phyloP scores from a whole-genome alignment of 2,888 invertebrate species.

The Amiota minor region DNA sequence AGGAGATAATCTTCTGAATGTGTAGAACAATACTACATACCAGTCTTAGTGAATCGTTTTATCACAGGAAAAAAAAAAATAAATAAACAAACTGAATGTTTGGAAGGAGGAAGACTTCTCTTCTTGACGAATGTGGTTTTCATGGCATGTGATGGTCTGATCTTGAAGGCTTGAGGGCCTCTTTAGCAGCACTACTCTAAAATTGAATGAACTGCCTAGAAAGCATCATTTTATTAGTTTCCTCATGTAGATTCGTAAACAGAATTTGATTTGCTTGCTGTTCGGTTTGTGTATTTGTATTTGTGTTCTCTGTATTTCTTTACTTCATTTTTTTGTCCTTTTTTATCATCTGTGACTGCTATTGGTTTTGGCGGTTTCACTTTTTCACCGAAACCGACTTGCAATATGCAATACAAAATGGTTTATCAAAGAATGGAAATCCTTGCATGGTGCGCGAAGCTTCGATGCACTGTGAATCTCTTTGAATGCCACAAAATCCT shows the following conservation, averaged over 20 bases:
- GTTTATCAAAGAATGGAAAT: conserved; percentile 99
- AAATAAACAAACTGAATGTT: too few relatives aligned
- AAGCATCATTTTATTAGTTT: conserved; percentile 98
- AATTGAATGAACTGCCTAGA: conserved; percentile 92
- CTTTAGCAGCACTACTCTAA: conserved; percentile 93
- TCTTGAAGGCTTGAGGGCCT: conserved; percentile 97
- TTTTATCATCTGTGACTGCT: conserved; percentile 78
- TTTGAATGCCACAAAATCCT: conserved; percentile 98
- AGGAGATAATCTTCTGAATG: too few relatives aligned
- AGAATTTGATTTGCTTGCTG: conserved; percentile 99
- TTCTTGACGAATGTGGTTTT: conserved; percentile 99
- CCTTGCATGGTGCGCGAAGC: conserved; percentile 98
- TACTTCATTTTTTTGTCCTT: conserved; percentile 82
- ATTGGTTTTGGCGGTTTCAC: conserved; percentile 80
- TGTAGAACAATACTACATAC: too few relatives aligned
- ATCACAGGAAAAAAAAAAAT: too few relatives aligned
- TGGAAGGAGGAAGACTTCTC: too few relatives aligned
- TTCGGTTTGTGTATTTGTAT: conserved; percentile 79
- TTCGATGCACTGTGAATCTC: conserved; percentile 96
- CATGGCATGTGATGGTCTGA: conserved; percentile 98
- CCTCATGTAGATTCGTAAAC: conserved; percentile 98
- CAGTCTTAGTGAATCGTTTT: too few relatives aligned
- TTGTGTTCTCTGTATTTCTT: conserved; percentile 74
- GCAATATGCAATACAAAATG: conserved; percentile 96
- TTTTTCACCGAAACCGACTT: conserved; percentile 93